phyloP scores from a whole-genome alignment of 2,797 vertebrate species.

The Smutsia temminckii region DNA sequence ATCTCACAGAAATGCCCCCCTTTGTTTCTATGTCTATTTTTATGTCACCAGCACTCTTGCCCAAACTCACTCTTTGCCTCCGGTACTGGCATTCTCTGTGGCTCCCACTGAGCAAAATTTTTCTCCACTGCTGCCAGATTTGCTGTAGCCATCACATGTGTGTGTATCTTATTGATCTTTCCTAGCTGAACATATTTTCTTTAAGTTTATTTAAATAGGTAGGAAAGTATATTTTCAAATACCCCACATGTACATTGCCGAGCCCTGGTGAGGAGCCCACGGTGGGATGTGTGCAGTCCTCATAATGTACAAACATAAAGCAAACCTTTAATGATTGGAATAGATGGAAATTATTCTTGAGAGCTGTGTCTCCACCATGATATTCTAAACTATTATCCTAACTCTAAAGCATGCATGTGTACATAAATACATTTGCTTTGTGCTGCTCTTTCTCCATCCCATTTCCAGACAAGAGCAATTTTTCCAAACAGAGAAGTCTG shows the following conservation, averaged over 20 bases:
- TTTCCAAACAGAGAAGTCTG: conserved; percentile 32
- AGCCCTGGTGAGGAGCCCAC: not conserved
- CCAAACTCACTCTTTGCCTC: not conserved
- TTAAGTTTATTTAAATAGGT: conserved; percentile 51
- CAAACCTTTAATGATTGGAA: not conserved
- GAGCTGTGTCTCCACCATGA: not conserved
- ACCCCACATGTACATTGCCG: not conserved
- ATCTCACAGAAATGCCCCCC: not conserved
- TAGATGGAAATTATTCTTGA: not conserved
- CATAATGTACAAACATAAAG: not conserved
- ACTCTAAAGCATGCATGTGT: not conserved
- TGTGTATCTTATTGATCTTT: not conserved
- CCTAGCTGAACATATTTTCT: conserved; percentile 30
- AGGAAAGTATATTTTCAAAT: conserved; percentile 46
- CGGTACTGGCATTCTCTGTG: not conserved
- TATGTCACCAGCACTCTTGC: not conserved
- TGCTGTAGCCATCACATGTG: not conserved
- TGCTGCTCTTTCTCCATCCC: not conserved
- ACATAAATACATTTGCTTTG: conserved; percentile 4
- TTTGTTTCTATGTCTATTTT: not conserved
- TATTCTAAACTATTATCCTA: not conserved
- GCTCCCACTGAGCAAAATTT: not conserved
- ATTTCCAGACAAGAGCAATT: not conserved
- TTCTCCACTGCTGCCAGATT: not conserved
- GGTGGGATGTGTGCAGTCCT: not conserved